These are phyloP conservation scores for Pangasius mekongensis DNA, from an alignment of 2,797 vertebrate genomes.

Conservation along the genomic window DNA sequence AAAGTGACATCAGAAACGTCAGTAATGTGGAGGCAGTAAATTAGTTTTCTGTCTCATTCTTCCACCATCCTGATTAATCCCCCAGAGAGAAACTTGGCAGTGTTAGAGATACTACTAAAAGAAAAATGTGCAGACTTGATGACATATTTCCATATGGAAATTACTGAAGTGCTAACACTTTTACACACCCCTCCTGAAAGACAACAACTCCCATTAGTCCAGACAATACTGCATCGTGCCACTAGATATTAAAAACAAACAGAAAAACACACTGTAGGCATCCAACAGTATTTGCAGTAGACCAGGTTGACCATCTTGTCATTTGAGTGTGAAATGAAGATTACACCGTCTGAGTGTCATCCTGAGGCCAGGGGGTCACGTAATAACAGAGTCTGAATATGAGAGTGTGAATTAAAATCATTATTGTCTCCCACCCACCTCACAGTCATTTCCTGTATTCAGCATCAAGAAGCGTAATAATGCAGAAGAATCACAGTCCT, in stretches of 20 bases:
- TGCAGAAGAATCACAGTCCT: background rate
- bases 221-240: too few species aligned
- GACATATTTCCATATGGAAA: slow-evolving; percentile 20
- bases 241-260: slow-evolving; percentile 3
- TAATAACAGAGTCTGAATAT: background rate
- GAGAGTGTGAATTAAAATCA: background rate
- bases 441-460: background rate
- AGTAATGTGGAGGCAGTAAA: slow-evolving; percentile 28
- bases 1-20: slow-evolving; percentile 37
- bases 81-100: background rate
- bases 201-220: background rate
- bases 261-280: too few species aligned
- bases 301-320: background rate
- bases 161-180: slow-evolving; percentile 1
- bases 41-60: slow-evolving; percentile 11
- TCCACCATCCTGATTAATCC: slow-evolving; percentile 9
- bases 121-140: background rate
- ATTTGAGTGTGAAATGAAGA: background rate
- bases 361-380: background rate
- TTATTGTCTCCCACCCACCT: background rate
- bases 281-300: background rate
- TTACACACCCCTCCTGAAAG: background rate
- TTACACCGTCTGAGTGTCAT: background rate
- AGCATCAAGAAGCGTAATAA: background rate
- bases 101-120: background rate